phyloP scores from a whole-genome alignment of 1,140 invertebrate genomes.

The Physella acuta region DNA sequence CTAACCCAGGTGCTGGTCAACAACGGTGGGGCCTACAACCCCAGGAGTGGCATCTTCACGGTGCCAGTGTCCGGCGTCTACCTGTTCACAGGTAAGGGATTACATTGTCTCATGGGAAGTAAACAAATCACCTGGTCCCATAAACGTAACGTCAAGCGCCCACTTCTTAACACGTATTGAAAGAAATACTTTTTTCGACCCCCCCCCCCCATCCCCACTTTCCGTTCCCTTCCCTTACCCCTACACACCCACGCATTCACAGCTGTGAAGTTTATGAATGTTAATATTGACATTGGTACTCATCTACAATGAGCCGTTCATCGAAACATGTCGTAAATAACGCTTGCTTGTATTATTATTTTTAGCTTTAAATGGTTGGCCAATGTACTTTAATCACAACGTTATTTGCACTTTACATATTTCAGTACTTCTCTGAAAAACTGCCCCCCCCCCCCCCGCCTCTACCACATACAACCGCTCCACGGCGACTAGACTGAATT shows the following conservation, averaged over 20 bases:
- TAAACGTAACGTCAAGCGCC: not conserved
- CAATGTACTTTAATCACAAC: no score
- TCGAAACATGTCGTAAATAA: no score
- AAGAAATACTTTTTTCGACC: not conserved
- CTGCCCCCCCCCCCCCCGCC: no score
- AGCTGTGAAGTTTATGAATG: not conserved
- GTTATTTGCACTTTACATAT: no score
- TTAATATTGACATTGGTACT: no score
- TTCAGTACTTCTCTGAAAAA: no score
- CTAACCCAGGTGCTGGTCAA: constrained; percentile 28
- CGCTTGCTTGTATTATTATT: no score
- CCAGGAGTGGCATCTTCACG: constrained; percentile 27
- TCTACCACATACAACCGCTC: no score
- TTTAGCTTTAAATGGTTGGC: no score
- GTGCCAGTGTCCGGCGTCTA: constrained; percentile 28
- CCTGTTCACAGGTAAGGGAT: constrained; percentile 17
- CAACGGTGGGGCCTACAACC: constrained; percentile 33
- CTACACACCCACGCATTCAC: not conserved
- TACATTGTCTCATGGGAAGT: not conserved
- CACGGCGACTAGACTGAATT: no score
- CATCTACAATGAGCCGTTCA: no score
- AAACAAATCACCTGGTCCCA: not conserved
- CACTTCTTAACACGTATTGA: not conserved
- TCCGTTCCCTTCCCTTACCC: not conserved
- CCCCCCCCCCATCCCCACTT: not conserved